Evolutionary conservation across 2,888 invertebrate genomes (phyloP).

Genomic region (Rhabditophanes sp.): DNA sequence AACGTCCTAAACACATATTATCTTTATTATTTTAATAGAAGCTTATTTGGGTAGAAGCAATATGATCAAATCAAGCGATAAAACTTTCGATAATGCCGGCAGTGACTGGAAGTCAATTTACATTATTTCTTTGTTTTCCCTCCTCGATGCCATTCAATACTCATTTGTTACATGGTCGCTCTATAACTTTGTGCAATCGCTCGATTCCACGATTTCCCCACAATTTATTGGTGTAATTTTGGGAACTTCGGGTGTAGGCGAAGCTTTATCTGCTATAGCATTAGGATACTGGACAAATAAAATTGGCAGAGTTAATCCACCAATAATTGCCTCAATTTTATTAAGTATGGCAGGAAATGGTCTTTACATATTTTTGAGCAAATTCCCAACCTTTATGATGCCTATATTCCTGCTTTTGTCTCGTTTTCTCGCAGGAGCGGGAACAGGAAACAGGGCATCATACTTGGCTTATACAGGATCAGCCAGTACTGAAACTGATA

Average conservation of each 20-base stretch:
- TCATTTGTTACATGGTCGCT: slow-evolving; percentile 21
- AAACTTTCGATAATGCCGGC: no score
- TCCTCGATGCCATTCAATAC: slow-evolving; percentile 20
- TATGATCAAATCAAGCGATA: no score
- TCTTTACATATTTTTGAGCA: slow-evolving; percentile 13
- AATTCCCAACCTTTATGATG: slow-evolving; percentile 6
- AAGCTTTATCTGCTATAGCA: slow-evolving; percentile 17
- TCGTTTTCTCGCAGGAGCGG: slow-evolving; percentile 15
- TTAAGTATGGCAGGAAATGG: slow-evolving; percentile 13
- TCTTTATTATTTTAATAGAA: no score
- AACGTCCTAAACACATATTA: no score
- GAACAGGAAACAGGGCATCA: slow-evolving; percentile 17
- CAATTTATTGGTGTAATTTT: slow-evolving; percentile 13
- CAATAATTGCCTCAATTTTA: slow-evolving; percentile 11
- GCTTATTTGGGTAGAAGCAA: no score
- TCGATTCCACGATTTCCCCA: slow-evolving; percentile 15
- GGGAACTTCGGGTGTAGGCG: slow-evolving; percentile 17
- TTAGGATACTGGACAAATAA: slow-evolving; percentile 14
- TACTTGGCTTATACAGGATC: slow-evolving; percentile 16
- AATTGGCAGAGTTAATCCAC: slow-evolving; percentile 11
- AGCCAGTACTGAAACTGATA: slow-evolving; percentile 10
- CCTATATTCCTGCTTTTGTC: slow-evolving; percentile 12
- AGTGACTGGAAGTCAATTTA: slow-evolving; percentile 15
- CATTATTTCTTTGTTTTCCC: slow-evolving; percentile 14
- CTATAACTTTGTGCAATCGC: slow-evolving; percentile 18